A percentile compares a stretch with the other conserved stretches of the same genome.
Conservation (phyloP, 92 coral and sea anemone genomes). For the Phenganax stokvisi region DNA sequence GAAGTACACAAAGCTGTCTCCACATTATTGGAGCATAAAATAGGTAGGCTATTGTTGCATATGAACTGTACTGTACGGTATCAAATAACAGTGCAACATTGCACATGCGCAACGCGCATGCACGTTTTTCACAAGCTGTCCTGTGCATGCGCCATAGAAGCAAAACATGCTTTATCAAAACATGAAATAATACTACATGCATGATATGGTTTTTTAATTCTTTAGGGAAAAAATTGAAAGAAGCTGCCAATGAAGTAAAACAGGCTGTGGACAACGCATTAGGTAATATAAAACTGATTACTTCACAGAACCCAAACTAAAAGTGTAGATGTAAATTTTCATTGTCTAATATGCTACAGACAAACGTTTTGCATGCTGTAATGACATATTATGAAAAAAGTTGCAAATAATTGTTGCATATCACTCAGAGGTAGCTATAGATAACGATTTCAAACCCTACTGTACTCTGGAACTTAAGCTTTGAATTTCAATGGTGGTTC, state of each 20-base stretch:
- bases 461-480: no score
- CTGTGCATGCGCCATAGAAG: no score
- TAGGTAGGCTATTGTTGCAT: conserved; percentile 50
- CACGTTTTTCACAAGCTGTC: no score
- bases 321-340: background rate
- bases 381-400: no score
- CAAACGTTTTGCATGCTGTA: background rate
- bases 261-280: conserved; percentile 80
- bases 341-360: background rate
- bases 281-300: conserved; percentile 44
- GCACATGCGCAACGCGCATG: no score
- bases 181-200: background rate
- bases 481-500: no score
- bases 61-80: background rate
- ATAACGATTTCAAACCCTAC: no score
- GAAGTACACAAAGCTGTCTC: conserved; percentile 90
- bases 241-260: conserved; percentile 90
- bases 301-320: background rate
- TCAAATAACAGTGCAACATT: no score
- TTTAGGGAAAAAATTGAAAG: conserved; percentile 73
- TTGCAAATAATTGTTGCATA: no score
- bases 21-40: conserved; percentile 78
- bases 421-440: no score
- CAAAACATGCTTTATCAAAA: no score
- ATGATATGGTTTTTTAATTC: background rate